Evolutionary conservation across 2,888 invertebrate genomes (phyloP).

Genomic region (Hypsopygia costalis): DNA sequence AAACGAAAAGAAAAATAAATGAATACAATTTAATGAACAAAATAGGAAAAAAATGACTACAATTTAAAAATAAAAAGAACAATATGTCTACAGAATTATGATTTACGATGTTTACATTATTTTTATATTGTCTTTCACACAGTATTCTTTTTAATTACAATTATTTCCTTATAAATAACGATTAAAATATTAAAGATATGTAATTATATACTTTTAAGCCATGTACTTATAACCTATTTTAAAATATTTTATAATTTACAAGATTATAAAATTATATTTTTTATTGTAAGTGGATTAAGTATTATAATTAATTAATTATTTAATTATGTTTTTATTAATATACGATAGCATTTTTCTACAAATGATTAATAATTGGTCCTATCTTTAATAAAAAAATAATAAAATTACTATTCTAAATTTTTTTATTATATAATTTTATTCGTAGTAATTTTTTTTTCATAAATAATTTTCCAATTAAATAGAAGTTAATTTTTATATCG

Average conservation of each 20-base stretch:
- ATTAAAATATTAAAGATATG: constrained; percentile 18
- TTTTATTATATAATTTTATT: too few species aligned
- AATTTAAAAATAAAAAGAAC: constrained; percentile 18
- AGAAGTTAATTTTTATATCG: too few species aligned
- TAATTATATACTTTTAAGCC: constrained; percentile 25
- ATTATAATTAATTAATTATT: too few species aligned
- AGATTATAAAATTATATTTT: background rate
- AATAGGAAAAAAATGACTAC: constrained; percentile 24
- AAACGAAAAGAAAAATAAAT: constrained; percentile 41
- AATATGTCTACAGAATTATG: constrained; percentile 12
- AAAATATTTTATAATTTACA: constrained; percentile 2
- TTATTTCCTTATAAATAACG: constrained; percentile 17
- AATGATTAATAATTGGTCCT: too few species aligned
- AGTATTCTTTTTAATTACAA: constrained; percentile 34
- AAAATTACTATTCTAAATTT: too few species aligned
- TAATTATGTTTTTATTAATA: background rate
- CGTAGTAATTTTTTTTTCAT: too few species aligned
- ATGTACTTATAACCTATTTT: constrained; percentile 28
- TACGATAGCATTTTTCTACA: background rate
- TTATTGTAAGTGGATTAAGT: constrained; percentile 1
- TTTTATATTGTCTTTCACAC: constrained; percentile 59
- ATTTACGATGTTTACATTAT: constrained; percentile 17
- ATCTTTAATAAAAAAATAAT: too few species aligned
- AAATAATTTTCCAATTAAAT: too few species aligned
- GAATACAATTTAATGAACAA: constrained; percentile 40